phyloP scores from a whole-genome alignment of 2,113 vertebrate genomes.

The Hypomesus transpacificus region DNA sequence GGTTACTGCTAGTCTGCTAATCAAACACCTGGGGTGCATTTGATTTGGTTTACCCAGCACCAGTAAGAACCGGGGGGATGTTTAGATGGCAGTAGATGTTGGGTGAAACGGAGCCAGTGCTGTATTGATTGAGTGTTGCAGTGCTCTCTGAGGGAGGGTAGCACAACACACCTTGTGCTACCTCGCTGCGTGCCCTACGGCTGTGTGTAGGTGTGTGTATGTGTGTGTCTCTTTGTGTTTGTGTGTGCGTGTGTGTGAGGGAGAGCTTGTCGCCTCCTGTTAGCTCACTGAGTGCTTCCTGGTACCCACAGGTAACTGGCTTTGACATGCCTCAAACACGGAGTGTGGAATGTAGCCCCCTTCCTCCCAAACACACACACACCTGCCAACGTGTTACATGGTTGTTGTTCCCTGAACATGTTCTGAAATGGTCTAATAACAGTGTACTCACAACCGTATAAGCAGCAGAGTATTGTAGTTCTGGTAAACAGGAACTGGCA shows the following conservation, averaged over 20 bases:
- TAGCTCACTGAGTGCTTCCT: neutral
- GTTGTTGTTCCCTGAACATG: neutral
- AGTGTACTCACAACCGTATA: neutral
- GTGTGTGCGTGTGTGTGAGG: conserved; percentile 5
- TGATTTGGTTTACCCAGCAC: no score
- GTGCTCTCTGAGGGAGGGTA: neutral
- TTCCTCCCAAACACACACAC: neutral
- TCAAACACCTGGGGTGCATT: no score
- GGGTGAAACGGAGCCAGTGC: no score
- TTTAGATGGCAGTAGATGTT: no score
- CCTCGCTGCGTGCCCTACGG: neutral
- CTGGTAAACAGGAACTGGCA: conserved; percentile 38
- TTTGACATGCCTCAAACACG: conserved; percentile 2
- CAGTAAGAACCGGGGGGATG: no score
- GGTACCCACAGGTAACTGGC: conserved; percentile 1
- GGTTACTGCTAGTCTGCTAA: no score
- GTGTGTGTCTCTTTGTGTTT: conserved; percentile 2
- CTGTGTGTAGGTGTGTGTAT: conserved; percentile 8
- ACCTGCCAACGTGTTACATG: neutral
- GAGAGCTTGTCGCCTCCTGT: neutral
- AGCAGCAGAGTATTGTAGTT: conserved; percentile 18
- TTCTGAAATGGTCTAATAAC: neutral
- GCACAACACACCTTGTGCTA: neutral
- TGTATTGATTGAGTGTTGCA: conserved; percentile 2
- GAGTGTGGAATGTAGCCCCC: neutral